Conservation (phyloP, 2,797 vertebrate genomes). For the Lagodon rhomboides region DNA sequence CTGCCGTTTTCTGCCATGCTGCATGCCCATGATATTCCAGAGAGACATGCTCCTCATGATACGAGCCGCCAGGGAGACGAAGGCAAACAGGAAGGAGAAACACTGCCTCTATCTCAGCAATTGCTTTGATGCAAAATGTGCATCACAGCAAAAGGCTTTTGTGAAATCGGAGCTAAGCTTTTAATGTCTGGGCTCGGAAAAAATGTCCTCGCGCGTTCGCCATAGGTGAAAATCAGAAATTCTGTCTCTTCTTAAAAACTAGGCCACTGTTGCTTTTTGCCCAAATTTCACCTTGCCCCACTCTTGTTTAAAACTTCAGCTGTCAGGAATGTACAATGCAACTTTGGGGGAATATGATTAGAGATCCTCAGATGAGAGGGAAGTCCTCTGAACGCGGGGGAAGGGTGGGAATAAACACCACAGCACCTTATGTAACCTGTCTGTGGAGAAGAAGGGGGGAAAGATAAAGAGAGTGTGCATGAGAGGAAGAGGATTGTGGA, state of each 20-base stretch:
- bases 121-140: slow-evolving; percentile 61
- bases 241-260: slow-evolving; percentile 62
- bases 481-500: slow-evolving; percentile 38
- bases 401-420: slow-evolving; percentile 56
- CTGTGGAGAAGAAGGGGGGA: slow-evolving; percentile 55
- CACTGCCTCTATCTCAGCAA: slow-evolving; percentile 39
- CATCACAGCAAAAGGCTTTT: slow-evolving; percentile 61
- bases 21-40: slow-evolving; percentile 4
- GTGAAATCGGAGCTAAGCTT: slow-evolving; percentile 52
- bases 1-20: slow-evolving; percentile 12
- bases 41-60: slow-evolving; percentile 26
- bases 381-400: slow-evolving; percentile 41
- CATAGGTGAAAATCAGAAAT: slow-evolving; percentile 62
- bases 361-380: slow-evolving; percentile 62
- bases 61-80: slow-evolving; percentile 18
- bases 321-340: slow-evolving; percentile 66
- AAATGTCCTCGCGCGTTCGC: slow-evolving; percentile 44
- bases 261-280: slow-evolving; percentile 61
- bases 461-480: slow-evolving; percentile 40
- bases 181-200: slow-evolving; percentile 40
- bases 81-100: slow-evolving; percentile 38
- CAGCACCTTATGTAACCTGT: slow-evolving; percentile 61
- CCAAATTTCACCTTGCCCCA: slow-evolving; percentile 39
- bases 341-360: slow-evolving; percentile 72
- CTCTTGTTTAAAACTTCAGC: slow-evolving; percentile 55